A percentile compares a stretch with the other conserved stretches of the same genome.
Evolutionary conservation across 64 coral and sea anemone genomes (phyloP).

Genomic region (Actinia tenebrosa): DNA sequence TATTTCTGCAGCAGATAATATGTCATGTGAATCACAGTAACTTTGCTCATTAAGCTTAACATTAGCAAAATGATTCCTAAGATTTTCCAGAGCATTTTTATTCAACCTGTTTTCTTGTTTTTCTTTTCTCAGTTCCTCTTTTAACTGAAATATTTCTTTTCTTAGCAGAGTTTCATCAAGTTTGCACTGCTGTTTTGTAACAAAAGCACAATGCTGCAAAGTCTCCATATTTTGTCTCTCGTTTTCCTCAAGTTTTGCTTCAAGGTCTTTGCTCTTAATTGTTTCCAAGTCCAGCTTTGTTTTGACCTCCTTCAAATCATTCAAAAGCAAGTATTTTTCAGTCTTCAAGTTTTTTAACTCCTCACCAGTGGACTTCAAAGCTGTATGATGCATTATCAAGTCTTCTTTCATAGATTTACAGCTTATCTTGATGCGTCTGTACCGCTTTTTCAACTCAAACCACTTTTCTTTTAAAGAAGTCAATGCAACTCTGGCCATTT

Average conservation of each 20-base stretch:
- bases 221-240: conserved; percentile 29
- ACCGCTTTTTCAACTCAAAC: conserved; percentile 50
- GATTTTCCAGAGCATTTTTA: conserved; percentile 67
- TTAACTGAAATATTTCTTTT: conserved; percentile 55
- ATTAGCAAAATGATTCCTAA: conserved; percentile 69
- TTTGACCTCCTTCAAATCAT: conserved; percentile 27
- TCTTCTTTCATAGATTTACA: conserved; percentile 89
- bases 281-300: conserved; percentile 53
- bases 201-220: conserved; percentile 12
- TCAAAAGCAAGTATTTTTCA: conserved; percentile 29
- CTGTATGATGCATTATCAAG: conserved; percentile 54
- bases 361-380: conserved; percentile 46
- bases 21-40: background rate
- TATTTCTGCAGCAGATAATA: conserved; percentile 69
- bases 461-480: conserved; percentile 39
- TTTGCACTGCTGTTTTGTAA: conserved; percentile 56
- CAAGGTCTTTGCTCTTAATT: conserved; percentile 38
- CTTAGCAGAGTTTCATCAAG: conserved; percentile 45
- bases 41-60: background rate
- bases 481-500: background rate
- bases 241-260: conserved; percentile 26
- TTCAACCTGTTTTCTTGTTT: conserved; percentile 67
- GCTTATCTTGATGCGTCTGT: conserved; percentile 76
- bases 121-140: conserved; percentile 51
- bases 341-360: conserved; percentile 37